phyloP scores from a whole-genome alignment of 2,113 vertebrate genomes.

The Raja brachyura region DNA sequence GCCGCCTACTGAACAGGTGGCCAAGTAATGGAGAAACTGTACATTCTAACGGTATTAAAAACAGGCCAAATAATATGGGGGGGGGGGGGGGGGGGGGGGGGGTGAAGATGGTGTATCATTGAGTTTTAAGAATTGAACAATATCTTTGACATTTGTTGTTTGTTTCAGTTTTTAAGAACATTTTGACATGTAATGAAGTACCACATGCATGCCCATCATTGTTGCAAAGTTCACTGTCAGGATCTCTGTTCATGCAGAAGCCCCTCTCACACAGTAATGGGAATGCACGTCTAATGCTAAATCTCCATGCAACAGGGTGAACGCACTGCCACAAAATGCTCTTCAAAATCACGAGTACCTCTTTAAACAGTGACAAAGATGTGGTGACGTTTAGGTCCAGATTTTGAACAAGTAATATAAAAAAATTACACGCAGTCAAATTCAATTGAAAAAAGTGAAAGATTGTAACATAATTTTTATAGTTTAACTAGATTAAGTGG shows the following conservation, averaged over 20 bases:
- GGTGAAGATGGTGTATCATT: not conserved
- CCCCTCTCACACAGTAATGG: not conserved
- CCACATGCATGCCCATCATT: not conserved
- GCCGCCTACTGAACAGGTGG: not conserved
- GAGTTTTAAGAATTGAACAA: not conserved
- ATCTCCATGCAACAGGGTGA: not conserved
- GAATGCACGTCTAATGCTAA: not conserved
- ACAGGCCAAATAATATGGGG: not conserved
- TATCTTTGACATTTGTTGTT: not conserved
- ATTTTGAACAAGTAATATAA: not conserved
- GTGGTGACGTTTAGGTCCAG: not conserved
- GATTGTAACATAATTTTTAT: not conserved
- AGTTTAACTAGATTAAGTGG: too few relatives aligned
- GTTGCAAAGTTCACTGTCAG: not conserved
- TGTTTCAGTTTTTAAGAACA: too few relatives aligned
- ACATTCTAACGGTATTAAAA: not conserved
- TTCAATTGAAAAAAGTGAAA: not conserved
- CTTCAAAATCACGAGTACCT: not conserved
- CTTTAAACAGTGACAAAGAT: not conserved
- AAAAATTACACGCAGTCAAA: not conserved
- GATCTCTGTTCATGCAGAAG: not conserved
- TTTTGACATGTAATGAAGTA: not conserved
- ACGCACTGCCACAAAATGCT: not conserved
- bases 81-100: too few relatives aligned
- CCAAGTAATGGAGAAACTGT: not conserved